Base-by-base conservation (phyloP, 1,140 invertebrate genomes). In the Lasioglossum albipes region DNA sequence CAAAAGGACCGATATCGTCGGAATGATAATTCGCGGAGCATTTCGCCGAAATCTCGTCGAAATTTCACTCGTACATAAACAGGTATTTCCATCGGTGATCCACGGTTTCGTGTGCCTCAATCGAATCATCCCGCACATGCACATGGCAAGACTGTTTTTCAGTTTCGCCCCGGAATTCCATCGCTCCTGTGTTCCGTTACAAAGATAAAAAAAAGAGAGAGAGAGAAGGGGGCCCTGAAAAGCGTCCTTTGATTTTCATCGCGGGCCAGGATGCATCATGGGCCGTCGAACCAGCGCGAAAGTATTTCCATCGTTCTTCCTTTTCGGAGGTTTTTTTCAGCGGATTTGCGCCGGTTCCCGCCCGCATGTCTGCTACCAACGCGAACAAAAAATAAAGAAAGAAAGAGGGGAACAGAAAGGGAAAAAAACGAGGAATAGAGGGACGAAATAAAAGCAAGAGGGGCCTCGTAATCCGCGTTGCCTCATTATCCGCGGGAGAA, bases 401-500 rank as follows among this genome's bases (percentile, higher is more conserved):
- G 62, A 36, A 31, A 45, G 45, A 20, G 27, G 13, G 13, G 13
- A 16, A 2, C 20, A 4, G n/a, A 6, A 16, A 9, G 5, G 4
- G 18, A 22, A 70, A 36, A 31, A 45, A 61, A 20, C n/a, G 0
- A 4, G 27, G 62, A 27, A 41, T n/a, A 13, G 16, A 16, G 7
- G 0, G 45, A 20, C 10, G 16, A 61, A 67, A 67, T 42, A 64
- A 64, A 66, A 64, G 49, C 57, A 52, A 65, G 59, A 71, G 64
- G 7, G 36, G 18, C 52, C 20, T 7, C 49, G 78, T 68, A 74
- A 67, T 75, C 20, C 27, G 52, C 65, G 78, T 68, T 68, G 31
- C 42, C 78, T 75, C 71, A 65, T 80, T 75, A 79, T 79, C 18
- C 49, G 31, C 69, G n/a, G 69, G 31, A 64, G 20, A 59, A n/a